Percentiles rank a stretch among this genome's conserved stretches.
These are phyloP conservation scores for Typhlichthys eigenmanni DNA, from an alignment of 2,797 vertebrate genomes.

Conservation along the genomic window DNA sequence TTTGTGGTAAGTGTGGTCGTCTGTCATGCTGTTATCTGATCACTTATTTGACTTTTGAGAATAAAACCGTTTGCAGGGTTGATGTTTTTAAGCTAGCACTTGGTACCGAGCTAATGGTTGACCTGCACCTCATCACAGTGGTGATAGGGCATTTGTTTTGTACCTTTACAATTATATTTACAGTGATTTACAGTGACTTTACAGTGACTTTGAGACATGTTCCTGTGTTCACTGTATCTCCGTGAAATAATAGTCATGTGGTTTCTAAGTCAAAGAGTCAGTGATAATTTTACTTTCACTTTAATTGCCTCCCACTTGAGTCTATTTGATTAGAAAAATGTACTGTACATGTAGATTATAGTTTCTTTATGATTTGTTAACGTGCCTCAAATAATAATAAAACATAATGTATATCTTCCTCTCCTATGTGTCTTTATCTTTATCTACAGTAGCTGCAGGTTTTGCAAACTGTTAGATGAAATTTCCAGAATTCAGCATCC, in stretches of 20 bases:
- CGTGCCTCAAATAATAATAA: neutral
- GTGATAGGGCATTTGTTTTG: too few relatives aligned
- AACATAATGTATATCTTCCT: neutral
- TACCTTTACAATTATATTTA: too few relatives aligned
- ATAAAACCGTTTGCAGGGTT: too few relatives aligned
- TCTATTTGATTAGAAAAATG: neutral
- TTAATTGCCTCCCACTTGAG: neutral
- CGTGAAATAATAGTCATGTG: too few relatives aligned
- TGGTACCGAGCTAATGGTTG: too few relatives aligned
- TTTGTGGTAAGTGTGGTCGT: constrained; percentile 65
- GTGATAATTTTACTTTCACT: neutral
- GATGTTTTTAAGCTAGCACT: neutral
- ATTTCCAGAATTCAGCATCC: constrained; percentile 25
- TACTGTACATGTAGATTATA: neutral
- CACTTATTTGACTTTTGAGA: constrained; percentile 27
- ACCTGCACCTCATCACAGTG: too few relatives aligned
- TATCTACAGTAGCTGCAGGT: constrained; percentile 29
- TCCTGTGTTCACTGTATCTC: too few relatives aligned
- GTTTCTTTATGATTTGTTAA: neutral
- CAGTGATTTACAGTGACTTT: too few relatives aligned
- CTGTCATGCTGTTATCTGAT: constrained; percentile 37
- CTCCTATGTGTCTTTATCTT: neutral
- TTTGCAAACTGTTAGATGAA: constrained; percentile 1
- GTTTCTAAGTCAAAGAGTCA: too few relatives aligned
- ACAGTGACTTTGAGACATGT: too few relatives aligned